phyloP scores from a whole-genome alignment of 2,113 vertebrate species.

The Falco punctatus region DNA sequence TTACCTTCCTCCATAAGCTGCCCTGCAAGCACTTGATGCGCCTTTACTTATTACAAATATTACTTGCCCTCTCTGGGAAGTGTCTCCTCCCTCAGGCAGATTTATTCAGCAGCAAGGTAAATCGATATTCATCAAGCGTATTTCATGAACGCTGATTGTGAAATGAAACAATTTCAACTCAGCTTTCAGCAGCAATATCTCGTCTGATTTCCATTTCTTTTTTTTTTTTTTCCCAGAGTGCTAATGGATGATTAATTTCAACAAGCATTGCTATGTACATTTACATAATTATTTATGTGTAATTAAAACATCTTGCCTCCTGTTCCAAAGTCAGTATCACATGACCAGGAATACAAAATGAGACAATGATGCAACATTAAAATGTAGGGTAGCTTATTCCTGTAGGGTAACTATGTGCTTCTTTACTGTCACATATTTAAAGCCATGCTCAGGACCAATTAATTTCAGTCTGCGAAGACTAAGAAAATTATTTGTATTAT shows the following conservation, averaged over 20 bases:
- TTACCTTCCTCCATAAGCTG: not conserved
- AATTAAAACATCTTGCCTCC: slow-evolving; percentile 27
- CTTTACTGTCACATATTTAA: not conserved
- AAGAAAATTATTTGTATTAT: slow-evolving; percentile 15
- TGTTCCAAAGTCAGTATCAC: not conserved
- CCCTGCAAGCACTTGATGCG: not conserved
- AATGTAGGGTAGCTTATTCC: not conserved
- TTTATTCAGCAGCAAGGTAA: not conserved
- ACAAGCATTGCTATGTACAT: not conserved
- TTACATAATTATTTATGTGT: slow-evolving; percentile 18
- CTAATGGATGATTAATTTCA: slow-evolving; percentile 22
- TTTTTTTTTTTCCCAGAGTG: not conserved
- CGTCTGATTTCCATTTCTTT: not conserved
- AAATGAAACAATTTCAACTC: not conserved
- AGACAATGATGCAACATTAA: not conserved
- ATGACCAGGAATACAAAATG: not conserved
- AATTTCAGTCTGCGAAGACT: not conserved
- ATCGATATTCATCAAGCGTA: not conserved
- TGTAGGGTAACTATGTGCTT: not conserved
- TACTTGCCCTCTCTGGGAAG: not conserved
- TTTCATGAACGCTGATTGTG: not conserved
- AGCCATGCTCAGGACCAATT: not conserved
- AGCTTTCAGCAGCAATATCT: not conserved
- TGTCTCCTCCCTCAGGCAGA: not conserved
- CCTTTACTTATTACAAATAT: not conserved